Evolutionary conservation across 2,797 vertebrate genomes (phyloP).

Genomic region (Carduelis carduelis): DNA sequence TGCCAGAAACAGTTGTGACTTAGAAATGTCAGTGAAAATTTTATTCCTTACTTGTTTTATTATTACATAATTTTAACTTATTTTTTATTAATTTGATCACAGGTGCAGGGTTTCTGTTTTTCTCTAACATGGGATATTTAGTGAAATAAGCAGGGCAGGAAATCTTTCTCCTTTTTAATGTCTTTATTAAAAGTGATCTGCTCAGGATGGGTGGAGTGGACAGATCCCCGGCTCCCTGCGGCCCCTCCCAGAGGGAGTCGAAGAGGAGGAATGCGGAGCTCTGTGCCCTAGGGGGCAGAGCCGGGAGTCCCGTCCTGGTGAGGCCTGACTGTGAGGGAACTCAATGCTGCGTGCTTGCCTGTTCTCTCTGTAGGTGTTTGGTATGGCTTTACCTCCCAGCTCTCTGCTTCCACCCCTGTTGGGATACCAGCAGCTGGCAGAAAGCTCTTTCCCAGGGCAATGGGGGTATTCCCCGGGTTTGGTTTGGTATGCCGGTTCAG

Average conservation of each 20-base stretch:
- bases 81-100: not conserved
- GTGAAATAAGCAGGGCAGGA: too few relatives aligned
- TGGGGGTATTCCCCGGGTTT: too few relatives aligned
- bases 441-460: not conserved
- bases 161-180: too few relatives aligned
- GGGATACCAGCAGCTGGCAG: not conserved
- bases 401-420: not conserved
- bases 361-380: rapidly evolving
- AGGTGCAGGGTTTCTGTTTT: not conserved
- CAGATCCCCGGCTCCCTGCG: too few relatives aligned
- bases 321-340: not conserved
- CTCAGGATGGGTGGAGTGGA: too few relatives aligned
- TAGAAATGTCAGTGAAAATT: not conserved
- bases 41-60: not conserved
- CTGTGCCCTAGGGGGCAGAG: too few relatives aligned
- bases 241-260: too few relatives aligned
- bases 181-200: too few relatives aligned
- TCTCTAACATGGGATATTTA: not conserved
- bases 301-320: too few relatives aligned
- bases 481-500: too few relatives aligned
- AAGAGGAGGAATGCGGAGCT: too few relatives aligned
- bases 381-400: not conserved
- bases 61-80: too few relatives aligned
- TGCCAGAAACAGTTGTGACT: not conserved
- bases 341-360: not conserved